These are phyloP conservation scores for Petrocephalus zakoni DNA, from an alignment of 2,113 vertebrate genomes.

Conservation along the genomic window DNA sequence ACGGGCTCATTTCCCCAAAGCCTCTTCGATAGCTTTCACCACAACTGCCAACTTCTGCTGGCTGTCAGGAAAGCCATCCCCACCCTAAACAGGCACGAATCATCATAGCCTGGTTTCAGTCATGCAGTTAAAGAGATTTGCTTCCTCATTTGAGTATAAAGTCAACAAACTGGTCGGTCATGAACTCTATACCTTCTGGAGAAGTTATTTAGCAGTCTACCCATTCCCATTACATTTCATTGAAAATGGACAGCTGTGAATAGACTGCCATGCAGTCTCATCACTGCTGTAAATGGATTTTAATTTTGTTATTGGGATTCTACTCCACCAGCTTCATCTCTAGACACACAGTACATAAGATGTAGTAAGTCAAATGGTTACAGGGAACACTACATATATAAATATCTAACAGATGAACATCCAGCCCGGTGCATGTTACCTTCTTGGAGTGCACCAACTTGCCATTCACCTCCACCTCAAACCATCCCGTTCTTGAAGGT, in stretches of 20 bases:
- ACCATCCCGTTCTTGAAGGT: conserved; percentile 34
- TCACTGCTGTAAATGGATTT: neutral
- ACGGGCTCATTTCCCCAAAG: conserved; percentile 30
- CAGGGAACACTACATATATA: neutral
- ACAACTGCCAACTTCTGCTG: conserved; percentile 28
- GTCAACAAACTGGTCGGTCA: neutral
- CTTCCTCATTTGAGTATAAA: neutral
- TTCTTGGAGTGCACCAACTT: conserved; percentile 46
- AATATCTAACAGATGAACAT: neutral
- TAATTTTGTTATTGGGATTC: neutral
- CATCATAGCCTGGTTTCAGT: neutral
- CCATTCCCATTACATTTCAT: neutral
- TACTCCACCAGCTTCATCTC: neutral
- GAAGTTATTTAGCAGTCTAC: neutral
- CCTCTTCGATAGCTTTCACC: conserved; percentile 34
- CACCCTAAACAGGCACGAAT: conserved; percentile 27
- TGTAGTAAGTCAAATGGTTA: neutral
- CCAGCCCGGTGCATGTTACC: conserved; percentile 18
- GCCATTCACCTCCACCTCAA: conserved; percentile 43
- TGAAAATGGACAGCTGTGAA: neutral
- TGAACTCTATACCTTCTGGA: neutral
- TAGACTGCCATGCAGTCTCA: too few relatives aligned
- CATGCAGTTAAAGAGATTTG: neutral
- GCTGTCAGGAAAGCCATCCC: conserved; percentile 39
- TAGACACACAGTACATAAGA: neutral